These are phyloP conservation scores for Netelia inedita DNA, from an alignment of 2,888 invertebrate genomes.

Conservation along the genomic window DNA sequence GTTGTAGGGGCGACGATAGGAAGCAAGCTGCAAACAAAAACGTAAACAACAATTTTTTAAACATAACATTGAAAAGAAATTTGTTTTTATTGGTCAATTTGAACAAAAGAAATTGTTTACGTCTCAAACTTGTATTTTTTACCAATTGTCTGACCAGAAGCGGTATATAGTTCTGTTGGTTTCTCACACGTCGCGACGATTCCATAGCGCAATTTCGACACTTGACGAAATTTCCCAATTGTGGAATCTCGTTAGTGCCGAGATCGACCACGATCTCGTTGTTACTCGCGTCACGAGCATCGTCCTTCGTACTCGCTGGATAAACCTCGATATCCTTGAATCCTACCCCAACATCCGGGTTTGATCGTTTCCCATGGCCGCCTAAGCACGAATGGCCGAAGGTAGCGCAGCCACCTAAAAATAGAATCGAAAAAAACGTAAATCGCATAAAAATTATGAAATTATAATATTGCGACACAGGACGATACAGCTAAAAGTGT, in stretches of 20 bases:
- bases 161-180: conserved; percentile 77
- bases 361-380: conserved; percentile 90
- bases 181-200: conserved; percentile 49
- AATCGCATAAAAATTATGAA: background rate
- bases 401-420: conserved; percentile 89
- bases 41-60: background rate
- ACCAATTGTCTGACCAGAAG: conserved; percentile 85
- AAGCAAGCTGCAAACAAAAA: conserved; percentile 74
- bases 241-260: conserved; percentile 54
- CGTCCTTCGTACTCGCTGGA: conserved; percentile 51
- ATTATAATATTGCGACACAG: background rate
- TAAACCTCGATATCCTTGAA: conserved; percentile 74
- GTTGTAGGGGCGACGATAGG: conserved; percentile 72
- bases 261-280: conserved; percentile 23
- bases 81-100: background rate
- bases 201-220: conserved; percentile 48
- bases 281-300: conserved; percentile 72
- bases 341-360: conserved; percentile 82
- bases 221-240: conserved; percentile 48
- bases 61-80: background rate
- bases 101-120: background rate
- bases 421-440: conserved; percentile 64
- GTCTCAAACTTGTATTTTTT: conserved; percentile 59
- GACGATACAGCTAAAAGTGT: background rate
- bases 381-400: conserved; percentile 92